Evolutionary conservation across 1,140 invertebrate genomes (phyloP).

Genomic region (Papilio polytes): DNA sequence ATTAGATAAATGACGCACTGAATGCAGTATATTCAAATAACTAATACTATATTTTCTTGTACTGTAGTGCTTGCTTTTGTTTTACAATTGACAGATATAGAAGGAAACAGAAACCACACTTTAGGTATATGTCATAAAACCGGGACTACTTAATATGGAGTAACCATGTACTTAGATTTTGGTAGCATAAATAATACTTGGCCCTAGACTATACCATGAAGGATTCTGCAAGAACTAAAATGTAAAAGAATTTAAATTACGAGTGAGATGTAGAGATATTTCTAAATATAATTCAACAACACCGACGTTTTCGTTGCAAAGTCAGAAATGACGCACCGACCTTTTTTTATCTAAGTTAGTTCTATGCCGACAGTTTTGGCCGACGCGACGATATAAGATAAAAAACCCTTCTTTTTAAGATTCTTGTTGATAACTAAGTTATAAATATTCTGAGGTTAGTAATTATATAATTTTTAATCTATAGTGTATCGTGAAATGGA

Average conservation of each 20-base stretch:
- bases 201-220: too few relatives aligned
- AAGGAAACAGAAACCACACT: too few relatives aligned
- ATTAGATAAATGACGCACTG: not conserved
- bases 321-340: slow-evolving; percentile 24
- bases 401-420: slow-evolving; percentile 6
- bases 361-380: not conserved
- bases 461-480: not conserved
- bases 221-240: not conserved
- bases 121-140: too few relatives aligned
- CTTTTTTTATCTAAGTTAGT: slow-evolving; percentile 17
- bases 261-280: not conserved
- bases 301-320: not conserved
- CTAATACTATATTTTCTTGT: too few relatives aligned
- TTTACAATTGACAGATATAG: too few relatives aligned
- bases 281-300: slow-evolving; percentile 22
- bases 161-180: too few relatives aligned
- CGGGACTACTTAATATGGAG: too few relatives aligned
- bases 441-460: not conserved
- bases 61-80: too few relatives aligned
- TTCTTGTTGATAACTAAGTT: not conserved
- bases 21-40: too few relatives aligned
- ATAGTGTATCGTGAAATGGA: not conserved
- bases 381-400: slow-evolving; percentile 14
- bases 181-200: too few relatives aligned
- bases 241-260: not conserved